Percentiles rank a stretch among this genome's conserved stretches.
Conservation (phyloP, 2,797 vertebrate species). For the Helostoma temminkii region DNA sequence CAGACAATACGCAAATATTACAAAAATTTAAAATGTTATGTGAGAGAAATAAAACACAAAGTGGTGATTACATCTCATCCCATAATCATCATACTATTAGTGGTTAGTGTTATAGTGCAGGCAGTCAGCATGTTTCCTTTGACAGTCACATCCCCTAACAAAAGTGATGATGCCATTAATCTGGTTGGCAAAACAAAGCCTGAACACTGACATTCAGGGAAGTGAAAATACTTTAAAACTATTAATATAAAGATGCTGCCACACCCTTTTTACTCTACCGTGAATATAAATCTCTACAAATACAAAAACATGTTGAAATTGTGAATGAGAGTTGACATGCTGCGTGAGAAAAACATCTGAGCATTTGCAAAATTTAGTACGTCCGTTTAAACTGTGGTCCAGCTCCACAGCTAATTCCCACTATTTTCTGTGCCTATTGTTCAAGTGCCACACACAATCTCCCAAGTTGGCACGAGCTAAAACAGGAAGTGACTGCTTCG, state of each 20-base stretch:
- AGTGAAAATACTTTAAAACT: slow-evolving; percentile 30
- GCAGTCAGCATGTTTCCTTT: slow-evolving; percentile 23
- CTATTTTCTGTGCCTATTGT: slow-evolving; percentile 43
- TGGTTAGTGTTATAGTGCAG: neutral
- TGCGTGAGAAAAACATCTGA: neutral
- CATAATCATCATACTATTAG: neutral
- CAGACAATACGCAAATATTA: neutral
- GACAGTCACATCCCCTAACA: neutral
- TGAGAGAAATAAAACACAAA: neutral
- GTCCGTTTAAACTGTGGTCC: neutral
- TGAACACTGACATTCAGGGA: slow-evolving; percentile 18
- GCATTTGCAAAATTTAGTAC: neutral
- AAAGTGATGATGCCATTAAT: slow-evolving; percentile 40
- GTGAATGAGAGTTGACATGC: neutral
- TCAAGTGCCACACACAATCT: slow-evolving; percentile 21
- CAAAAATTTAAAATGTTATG: neutral
- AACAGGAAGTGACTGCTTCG: slow-evolving; percentile 65
- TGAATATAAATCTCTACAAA: neutral
- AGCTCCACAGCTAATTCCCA: neutral
- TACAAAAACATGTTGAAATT: neutral
- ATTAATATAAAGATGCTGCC: slow-evolving; percentile 9
- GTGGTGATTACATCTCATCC: too few species aligned
- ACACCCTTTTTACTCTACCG: neutral
- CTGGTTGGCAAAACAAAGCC: slow-evolving; percentile 30
- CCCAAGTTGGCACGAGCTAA: slow-evolving; percentile 44